These are phyloP conservation scores for Aurelia sp. DNA, from an alignment of 30 jellyfish, hydroid and myxozoan genomes.

Conservation along the genomic window DNA sequence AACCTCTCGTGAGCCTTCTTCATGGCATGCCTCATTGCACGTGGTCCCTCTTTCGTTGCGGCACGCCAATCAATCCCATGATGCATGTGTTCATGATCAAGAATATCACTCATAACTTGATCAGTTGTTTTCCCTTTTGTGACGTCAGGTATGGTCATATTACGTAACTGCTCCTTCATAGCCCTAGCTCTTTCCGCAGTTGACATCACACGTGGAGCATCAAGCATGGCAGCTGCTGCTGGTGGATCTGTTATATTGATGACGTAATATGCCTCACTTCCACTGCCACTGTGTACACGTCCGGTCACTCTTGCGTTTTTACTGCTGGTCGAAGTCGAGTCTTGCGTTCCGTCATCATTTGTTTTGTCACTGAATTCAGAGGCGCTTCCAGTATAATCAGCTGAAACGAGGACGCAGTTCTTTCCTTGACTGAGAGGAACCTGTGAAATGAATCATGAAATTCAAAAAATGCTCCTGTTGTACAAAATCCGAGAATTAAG, in stretches of 20 bases:
- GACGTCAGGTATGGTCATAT: slow-evolving; percentile 10
- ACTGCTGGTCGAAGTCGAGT: slow-evolving; percentile 42
- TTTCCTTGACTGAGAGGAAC: slow-evolving; percentile 46
- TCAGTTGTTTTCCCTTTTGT: slow-evolving; percentile 23
- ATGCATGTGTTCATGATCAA: slow-evolving; percentile 38
- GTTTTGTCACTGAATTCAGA: slow-evolving; percentile 59
- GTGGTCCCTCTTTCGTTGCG: slow-evolving; percentile 32
- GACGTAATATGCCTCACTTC: slow-evolving; percentile 51
- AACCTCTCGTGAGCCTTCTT: slow-evolving; percentile 35
- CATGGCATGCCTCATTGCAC: slow-evolving; percentile 26
- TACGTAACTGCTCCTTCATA: not conserved
- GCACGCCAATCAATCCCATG: slow-evolving; percentile 60
- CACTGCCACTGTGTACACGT: slow-evolving; percentile 53
- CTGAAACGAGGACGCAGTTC: slow-evolving; percentile 41
- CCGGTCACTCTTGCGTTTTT: slow-evolving; percentile 20
- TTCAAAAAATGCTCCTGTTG: too few species aligned
- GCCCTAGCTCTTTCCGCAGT: slow-evolving; percentile 10
- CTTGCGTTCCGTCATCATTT: slow-evolving; percentile 38
- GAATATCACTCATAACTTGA: slow-evolving; percentile 23
- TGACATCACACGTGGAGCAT: not conserved
- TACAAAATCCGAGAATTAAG: too few species aligned
- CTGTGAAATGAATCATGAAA: not conserved
- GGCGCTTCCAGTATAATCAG: slow-evolving; percentile 38
- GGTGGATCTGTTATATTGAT: slow-evolving; percentile 31
- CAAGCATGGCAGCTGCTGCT: not conserved